A percentile compares a stretch with the other conserved stretches of the same genome.
These are phyloP conservation scores for Pogonocherus hispidulus DNA, from an alignment of 2,888 invertebrate species.

Conservation along the genomic window DNA sequence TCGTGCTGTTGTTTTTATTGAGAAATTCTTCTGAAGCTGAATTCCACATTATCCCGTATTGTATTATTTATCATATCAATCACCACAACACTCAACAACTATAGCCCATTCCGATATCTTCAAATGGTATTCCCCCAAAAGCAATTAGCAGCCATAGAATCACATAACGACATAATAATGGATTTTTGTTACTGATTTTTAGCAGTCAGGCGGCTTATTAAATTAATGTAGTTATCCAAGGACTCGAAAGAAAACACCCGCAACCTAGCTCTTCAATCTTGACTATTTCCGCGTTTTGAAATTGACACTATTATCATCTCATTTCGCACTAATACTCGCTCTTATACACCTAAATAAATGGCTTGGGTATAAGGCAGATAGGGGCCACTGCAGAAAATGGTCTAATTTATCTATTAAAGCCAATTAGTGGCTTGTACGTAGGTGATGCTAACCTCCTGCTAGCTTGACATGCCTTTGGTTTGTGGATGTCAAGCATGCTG, in stretches of 20 bases:
- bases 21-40: conserved; percentile 51
- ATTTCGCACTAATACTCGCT: conserved; percentile 27
- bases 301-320: conserved; percentile 40
- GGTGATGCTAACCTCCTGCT: conserved; percentile 48
- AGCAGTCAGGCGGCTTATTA: neutral
- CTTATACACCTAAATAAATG: conserved; percentile 27
- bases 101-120: neutral
- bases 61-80: too few species aligned
- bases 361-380: conserved; percentile 44
- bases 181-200: too few species aligned
- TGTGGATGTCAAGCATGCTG: neutral
- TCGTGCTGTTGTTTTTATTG: conserved; percentile 40
- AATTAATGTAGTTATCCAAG: neutral
- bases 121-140: neutral
- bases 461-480: conserved; percentile 16
- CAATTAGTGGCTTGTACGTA: conserved; percentile 63
- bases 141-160: neutral
- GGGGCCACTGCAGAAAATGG: conserved; percentile 55
- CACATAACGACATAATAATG: too few species aligned
- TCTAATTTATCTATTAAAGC: conserved; percentile 68
- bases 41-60: conserved; percentile 49
- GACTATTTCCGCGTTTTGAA: conserved; percentile 10
- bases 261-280: neutral
- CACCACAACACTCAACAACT: neutral
- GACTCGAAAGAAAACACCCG: conserved; percentile 9